Evolutionary conservation across 2,113 vertebrate species (phyloP).

Genomic region (Triplophysa siluroides): DNA sequence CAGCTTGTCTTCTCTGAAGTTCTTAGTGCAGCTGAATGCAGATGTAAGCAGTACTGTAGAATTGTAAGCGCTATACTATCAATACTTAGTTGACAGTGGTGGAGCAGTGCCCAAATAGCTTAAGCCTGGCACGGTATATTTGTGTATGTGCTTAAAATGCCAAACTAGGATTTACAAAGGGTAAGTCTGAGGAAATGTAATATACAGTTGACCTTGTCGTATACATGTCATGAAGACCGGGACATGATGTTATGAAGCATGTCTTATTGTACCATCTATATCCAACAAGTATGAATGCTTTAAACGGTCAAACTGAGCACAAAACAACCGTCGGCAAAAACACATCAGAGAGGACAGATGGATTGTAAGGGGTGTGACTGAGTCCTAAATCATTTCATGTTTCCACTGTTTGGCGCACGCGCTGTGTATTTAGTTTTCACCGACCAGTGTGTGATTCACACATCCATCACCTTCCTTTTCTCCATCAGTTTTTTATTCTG

Average conservation of each 20-base stretch:
- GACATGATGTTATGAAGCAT: neutral
- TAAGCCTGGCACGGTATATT: neutral
- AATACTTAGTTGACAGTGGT: neutral
- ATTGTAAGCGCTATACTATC: neutral
- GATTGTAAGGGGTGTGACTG: neutral
- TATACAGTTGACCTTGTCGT: neutral
- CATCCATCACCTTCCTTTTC: neutral
- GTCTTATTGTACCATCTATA: neutral
- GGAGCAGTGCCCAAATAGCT: neutral
- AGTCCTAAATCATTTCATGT: slow-evolving; percentile 44
- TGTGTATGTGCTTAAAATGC: neutral
- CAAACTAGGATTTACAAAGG: neutral
- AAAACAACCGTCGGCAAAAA: neutral
- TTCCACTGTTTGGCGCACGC: neutral
- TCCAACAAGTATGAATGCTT: neutral
- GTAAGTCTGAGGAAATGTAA: neutral
- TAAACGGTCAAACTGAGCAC: neutral
- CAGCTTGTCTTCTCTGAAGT: neutral
- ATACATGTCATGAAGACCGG: neutral
- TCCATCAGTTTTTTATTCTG: neutral
- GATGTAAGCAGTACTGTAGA: neutral
- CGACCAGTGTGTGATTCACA: neutral
- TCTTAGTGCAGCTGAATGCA: neutral
- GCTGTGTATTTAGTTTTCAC: neutral
- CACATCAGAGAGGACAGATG: neutral